These are phyloP conservation scores for Pseudolaguvia tuberculata DNA, from an alignment of 2,113 vertebrate genomes.

Conservation along the genomic window DNA sequence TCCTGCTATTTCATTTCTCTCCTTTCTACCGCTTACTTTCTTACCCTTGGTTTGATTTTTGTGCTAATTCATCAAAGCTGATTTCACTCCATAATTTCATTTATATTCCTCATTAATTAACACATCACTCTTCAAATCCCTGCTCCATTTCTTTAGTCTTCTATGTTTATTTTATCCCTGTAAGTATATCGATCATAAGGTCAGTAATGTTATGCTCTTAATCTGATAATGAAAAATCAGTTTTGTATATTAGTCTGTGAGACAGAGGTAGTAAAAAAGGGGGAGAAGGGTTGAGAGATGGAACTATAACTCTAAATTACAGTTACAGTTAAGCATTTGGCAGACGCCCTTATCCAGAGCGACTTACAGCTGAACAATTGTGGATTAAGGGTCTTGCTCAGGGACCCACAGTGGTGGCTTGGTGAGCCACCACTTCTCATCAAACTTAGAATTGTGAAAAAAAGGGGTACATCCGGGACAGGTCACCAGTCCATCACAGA, in stretches of 20 bases:
- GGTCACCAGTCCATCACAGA: no score
- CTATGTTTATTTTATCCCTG: conserved; percentile 12
- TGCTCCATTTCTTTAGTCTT: neutral
- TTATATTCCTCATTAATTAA: conserved; percentile 18
- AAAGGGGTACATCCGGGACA: no score
- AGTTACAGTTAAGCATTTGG: no score
- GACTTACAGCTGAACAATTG: no score
- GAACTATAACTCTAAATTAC: no score
- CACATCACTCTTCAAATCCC: conserved; percentile 6
- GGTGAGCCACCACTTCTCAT: no score
- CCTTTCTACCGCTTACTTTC: neutral
- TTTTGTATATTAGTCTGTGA: neutral
- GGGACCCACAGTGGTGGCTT: no score
- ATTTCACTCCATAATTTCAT: conserved; percentile 5
- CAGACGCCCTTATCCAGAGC: no score
- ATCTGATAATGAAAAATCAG: conserved; percentile 14
- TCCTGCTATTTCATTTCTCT: neutral
- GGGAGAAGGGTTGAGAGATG: neutral
- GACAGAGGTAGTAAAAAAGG: neutral
- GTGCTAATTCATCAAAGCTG: conserved; percentile 1
- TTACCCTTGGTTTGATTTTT: conserved; percentile 7
- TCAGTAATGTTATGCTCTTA: neutral
- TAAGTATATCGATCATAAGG: conserved; percentile 15
- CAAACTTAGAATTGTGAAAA: no score
- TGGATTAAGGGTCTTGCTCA: no score